Base-by-base conservation (phyloP, 2,888 invertebrate genomes). In the Eumacrocentrus americanus region DNA sequence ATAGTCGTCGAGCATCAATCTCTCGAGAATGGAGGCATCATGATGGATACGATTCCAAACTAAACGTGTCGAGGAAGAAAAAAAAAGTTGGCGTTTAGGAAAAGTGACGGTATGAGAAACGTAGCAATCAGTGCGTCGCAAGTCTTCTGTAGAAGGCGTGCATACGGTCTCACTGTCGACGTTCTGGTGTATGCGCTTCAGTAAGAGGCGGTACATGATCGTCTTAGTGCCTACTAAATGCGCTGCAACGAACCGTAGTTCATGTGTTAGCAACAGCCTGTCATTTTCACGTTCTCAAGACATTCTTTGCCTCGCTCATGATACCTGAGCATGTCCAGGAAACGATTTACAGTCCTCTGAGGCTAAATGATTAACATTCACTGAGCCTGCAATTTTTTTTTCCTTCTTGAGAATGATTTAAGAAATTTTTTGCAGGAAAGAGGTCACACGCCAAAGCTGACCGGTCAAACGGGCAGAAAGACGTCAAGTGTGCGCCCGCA, bases 261-360 rank as follows among this genome's bases (percentile, higher is more conserved):
- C 54, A 44, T 44, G 44, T 46, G 22, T 44, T 54, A 54, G 42
- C 44, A 34, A 18, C 54, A 54, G 42, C 54, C 44, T 54, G 42
- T 54, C 54, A 54, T 54, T 54, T 54, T 54, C 54, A 54, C 54
- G 42, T 54, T 44, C 44, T 44, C 54, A 34, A 44, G 51, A 38
- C n/a, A 18, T 35, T 52, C 20, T n/a, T 12, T 11, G 29, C 23
- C n/a, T 20, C 14, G 16, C 7, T 38, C 12, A 18, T 18, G 34
- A 35, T 52, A 14, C n/a, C 20, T 35, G n/a, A n/a, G n/a, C 42
- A 18, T 34, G 12, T 25, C 16, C 7, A 46, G 29, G 29, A 29
- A 29, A 29, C 4, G 29, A 4, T 29, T 46, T 14, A 5, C n/a
- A 23, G 12, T 44, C 14, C 44, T 9, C 9, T 5, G 14, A 3